Evolutionary conservation across 1,140 invertebrate species (phyloP).

Genomic region (Drosophila pallidifrons): DNA sequence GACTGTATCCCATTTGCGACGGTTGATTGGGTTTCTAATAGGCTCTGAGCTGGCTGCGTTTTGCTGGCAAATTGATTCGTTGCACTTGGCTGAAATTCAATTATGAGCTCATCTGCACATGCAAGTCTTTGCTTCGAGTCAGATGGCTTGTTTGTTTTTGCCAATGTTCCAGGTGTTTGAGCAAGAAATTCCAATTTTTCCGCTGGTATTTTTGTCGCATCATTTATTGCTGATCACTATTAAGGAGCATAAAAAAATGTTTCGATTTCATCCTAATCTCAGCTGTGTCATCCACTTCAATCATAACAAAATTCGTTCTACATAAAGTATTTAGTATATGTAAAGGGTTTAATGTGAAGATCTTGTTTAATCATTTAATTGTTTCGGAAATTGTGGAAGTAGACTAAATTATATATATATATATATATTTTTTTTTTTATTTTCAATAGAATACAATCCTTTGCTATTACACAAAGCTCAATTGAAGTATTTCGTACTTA

Average conservation of each 20-base stretch:
- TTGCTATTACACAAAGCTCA: too few relatives aligned
- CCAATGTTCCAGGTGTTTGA: conserved; percentile 76
- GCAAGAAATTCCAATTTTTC: conserved; percentile 73
- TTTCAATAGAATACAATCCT: too few relatives aligned
- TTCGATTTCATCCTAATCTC: neutral
- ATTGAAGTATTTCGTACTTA: too few relatives aligned
- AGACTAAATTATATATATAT: too few relatives aligned
- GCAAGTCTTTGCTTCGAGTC: neutral
- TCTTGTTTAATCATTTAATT: too few relatives aligned
- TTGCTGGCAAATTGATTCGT: conserved; percentile 66
- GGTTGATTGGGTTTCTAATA: conserved; percentile 77
- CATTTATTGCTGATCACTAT: conserved; percentile 29
- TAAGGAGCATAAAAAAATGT: neutral
- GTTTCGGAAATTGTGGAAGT: too few relatives aligned
- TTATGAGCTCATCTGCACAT: conserved; percentile 56
- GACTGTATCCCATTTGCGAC: conserved; percentile 67
- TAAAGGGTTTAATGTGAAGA: too few relatives aligned
- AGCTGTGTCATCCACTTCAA: neutral
- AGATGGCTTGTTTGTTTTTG: conserved; percentile 65
- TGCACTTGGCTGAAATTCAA: conserved; percentile 74
- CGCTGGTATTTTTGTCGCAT: conserved; percentile 51
- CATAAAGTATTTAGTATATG: too few relatives aligned
- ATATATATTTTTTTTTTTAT: too few relatives aligned
- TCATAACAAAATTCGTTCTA: too few relatives aligned
- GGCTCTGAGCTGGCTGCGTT: conserved; percentile 49